Conservation (phyloP, 1,140 invertebrate species). For the Augochlora pura region DNA sequence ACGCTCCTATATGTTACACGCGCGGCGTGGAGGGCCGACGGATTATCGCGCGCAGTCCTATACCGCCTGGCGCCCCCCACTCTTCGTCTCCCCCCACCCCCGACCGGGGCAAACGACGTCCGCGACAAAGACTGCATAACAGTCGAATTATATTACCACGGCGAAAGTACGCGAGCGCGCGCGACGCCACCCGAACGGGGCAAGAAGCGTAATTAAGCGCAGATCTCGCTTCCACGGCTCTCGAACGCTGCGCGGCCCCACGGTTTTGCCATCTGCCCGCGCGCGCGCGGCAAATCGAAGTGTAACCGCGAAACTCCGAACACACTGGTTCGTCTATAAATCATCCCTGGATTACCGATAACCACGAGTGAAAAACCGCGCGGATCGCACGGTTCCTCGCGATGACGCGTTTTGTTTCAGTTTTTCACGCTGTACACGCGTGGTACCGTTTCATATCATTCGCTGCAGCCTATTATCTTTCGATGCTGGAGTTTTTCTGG, state of each 20-base stretch:
- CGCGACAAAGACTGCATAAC: conserved; percentile 53
- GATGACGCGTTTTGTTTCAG: background rate
- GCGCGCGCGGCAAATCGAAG: conserved; percentile 46
- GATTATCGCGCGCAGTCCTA: conserved; percentile 58
- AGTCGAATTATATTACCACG: conserved; percentile 56
- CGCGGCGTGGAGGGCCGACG: background rate
- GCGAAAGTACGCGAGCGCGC: conserved; percentile 24
- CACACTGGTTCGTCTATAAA: conserved; percentile 2
- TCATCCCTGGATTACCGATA: background rate
- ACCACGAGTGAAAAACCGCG: background rate
- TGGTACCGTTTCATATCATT: too few relatives aligned
- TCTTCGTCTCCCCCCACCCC: background rate
- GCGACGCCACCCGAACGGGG: too few relatives aligned
- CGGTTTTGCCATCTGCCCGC: conserved; percentile 50
- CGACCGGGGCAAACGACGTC: conserved; percentile 28
- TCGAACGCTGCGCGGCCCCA: too few relatives aligned
- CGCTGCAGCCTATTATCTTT: too few relatives aligned
- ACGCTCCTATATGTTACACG: conserved; percentile 34
- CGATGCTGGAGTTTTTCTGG: too few relatives aligned
- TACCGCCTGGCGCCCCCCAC: background rate
- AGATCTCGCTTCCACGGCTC: conserved; percentile 44
- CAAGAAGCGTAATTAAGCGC: conserved; percentile 70
- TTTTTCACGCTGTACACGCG: too few relatives aligned
- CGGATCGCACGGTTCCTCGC: background rate
- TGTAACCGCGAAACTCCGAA: conserved; percentile 22